Evolutionary conservation across 2,113 vertebrate genomes (phyloP).

Genomic region (Pelobates fuscus): DNA sequence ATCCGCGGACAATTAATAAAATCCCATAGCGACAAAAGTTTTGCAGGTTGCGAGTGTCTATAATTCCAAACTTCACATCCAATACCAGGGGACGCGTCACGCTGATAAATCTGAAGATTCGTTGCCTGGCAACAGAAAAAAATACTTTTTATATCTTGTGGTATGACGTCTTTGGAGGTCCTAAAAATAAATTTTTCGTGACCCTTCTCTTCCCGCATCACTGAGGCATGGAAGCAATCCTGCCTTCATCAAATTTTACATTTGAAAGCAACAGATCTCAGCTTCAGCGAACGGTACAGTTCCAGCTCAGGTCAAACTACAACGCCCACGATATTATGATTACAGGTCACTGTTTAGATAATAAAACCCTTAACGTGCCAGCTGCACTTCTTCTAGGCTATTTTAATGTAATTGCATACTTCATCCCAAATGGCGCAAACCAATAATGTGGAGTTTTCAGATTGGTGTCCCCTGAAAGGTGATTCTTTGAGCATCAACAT

Average conservation of each 20-base stretch:
- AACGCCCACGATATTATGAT: too few relatives aligned
- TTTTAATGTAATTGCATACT: too few relatives aligned
- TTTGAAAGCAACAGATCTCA: not conserved
- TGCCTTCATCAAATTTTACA: not conserved
- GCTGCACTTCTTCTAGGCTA: too few relatives aligned
- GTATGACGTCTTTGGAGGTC: constrained; percentile 22
- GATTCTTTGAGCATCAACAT: too few relatives aligned
- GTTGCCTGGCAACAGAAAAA: constrained; percentile 30
- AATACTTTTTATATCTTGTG: constrained; percentile 32
- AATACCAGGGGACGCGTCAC: not conserved
- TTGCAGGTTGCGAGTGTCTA: not conserved
- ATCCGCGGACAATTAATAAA: too few relatives aligned
- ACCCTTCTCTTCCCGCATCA: constrained; percentile 19
- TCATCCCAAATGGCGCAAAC: too few relatives aligned
- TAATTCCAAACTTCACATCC: not conserved
- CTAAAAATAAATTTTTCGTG: constrained; percentile 41
- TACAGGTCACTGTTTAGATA: too few relatives aligned
- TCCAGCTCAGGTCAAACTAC: too few relatives aligned
- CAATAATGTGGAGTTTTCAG: too few relatives aligned
- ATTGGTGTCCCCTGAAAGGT: too few relatives aligned
- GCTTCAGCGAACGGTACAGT: not conserved
- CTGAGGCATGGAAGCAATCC: not conserved
- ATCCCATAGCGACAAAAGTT: not conserved
- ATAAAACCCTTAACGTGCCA: too few relatives aligned
- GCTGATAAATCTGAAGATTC: not conserved